A percentile compares a stretch with the other conserved stretches of the same genome.
Evolutionary conservation across 2,888 invertebrate genomes (phyloP).

Genomic region (Melinopterus prodromus): DNA sequence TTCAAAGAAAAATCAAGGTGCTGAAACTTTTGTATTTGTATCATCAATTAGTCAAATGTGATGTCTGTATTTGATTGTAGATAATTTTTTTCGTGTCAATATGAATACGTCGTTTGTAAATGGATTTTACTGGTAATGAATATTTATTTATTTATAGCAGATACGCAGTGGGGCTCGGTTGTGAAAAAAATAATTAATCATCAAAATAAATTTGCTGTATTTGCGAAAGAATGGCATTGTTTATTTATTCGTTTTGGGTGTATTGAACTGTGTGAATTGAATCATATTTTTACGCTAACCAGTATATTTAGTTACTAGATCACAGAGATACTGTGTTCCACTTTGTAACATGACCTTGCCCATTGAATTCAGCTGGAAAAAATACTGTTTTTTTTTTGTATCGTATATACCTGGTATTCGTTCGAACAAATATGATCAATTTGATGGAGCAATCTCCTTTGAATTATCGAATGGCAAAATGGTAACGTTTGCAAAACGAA

Average conservation of each 20-base stretch:
- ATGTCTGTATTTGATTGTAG: not conserved
- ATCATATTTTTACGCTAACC: constrained; percentile 1
- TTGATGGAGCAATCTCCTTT: not conserved
- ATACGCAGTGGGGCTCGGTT: not conserved
- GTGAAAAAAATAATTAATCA: not conserved
- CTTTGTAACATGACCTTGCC: not conserved
- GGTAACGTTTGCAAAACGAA: not conserved
- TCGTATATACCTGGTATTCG: not conserved
- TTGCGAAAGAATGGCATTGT: constrained; percentile 20
- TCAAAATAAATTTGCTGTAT: constrained; percentile 10
- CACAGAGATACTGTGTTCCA: not conserved
- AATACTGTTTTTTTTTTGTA: not conserved
- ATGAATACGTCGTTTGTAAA: too few relatives aligned
- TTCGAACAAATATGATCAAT: not conserved
- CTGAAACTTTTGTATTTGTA: too few relatives aligned
- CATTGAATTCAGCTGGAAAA: not conserved
- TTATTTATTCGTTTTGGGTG: constrained; percentile 15
- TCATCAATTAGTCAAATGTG: not conserved
- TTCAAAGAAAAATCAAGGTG: too few relatives aligned
- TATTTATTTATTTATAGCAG: not conserved
- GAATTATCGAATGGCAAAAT: not conserved
- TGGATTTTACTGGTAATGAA: not conserved
- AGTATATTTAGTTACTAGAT: not conserved
- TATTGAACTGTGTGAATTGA: constrained; percentile 22
- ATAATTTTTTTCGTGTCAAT: not conserved